Conservation (phyloP, 2,113 vertebrate genomes). For the Aramus guarauna region DNA sequence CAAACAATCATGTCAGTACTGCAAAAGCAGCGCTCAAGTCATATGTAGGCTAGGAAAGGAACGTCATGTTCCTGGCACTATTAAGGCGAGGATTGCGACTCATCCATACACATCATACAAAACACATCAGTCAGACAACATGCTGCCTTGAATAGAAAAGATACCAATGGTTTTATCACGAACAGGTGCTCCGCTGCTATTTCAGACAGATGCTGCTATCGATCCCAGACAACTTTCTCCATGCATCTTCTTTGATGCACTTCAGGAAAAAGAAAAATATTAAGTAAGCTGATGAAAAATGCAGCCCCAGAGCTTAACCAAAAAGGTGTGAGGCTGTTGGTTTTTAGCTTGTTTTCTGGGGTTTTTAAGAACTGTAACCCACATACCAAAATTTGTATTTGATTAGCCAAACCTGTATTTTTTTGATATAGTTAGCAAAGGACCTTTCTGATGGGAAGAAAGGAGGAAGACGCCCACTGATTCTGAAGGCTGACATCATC, state of each 20-base stretch:
- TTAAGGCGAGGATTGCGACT: neutral
- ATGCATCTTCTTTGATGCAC: neutral
- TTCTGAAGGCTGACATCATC: neutral
- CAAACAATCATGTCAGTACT: neutral
- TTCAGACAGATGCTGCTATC: neutral
- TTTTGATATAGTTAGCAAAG: neutral
- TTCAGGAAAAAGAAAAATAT: neutral
- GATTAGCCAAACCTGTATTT: neutral
- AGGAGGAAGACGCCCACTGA: neutral
- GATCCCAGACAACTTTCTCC: neutral
- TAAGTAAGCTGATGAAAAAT: neutral
- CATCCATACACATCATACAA: neutral
- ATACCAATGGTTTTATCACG: neutral
- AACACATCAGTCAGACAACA: neutral
- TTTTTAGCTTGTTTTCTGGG: neutral
- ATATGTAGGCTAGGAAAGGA: neutral
- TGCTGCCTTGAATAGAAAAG: neutral
- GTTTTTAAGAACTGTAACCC: neutral
- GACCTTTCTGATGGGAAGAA: neutral
- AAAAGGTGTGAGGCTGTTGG: neutral
- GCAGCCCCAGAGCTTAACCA: neutral
- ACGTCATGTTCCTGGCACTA: neutral
- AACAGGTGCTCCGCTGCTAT: neutral
- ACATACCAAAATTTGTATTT: neutral
- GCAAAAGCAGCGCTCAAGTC: neutral